Conservation (phyloP, 2,797 vertebrate genomes). For the Alectoris magna region DNA sequence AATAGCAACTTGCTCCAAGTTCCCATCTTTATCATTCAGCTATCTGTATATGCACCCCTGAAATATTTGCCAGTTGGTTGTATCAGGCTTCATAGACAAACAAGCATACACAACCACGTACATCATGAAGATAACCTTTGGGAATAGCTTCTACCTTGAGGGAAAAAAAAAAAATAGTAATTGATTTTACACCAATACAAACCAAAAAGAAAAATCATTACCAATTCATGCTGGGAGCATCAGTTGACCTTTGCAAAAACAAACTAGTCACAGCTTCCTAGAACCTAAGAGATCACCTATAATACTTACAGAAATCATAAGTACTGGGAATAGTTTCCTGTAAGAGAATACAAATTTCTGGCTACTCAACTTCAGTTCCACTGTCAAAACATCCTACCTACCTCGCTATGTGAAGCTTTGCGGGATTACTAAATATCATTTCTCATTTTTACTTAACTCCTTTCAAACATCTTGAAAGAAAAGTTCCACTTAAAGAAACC, state of each 20-base stretch:
- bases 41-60: neutral
- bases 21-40: neutral
- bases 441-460: neutral
- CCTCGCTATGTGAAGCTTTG: neutral
- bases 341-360: slow-evolving; percentile 11
- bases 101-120: neutral
- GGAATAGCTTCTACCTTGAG: neutral
- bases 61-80: neutral
- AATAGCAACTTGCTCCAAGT: neutral
- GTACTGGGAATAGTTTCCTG: slow-evolving; percentile 48
- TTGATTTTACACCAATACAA: neutral
- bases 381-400: neutral
- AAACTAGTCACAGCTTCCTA: neutral
- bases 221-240: neutral
- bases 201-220: neutral
- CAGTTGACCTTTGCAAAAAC: slow-evolving; percentile 11
- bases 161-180: neutral
- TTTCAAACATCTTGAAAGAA: neutral
- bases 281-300: slow-evolving; percentile 39
- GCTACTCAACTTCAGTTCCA: neutral
- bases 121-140: neutral
- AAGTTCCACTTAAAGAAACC: neutral
- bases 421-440: neutral
- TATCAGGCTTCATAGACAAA: neutral
- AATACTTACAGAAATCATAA: slow-evolving; percentile 35